Base-by-base conservation (phyloP, 1,140 invertebrate species). In the Zeugodacus cucurbitae region DNA sequence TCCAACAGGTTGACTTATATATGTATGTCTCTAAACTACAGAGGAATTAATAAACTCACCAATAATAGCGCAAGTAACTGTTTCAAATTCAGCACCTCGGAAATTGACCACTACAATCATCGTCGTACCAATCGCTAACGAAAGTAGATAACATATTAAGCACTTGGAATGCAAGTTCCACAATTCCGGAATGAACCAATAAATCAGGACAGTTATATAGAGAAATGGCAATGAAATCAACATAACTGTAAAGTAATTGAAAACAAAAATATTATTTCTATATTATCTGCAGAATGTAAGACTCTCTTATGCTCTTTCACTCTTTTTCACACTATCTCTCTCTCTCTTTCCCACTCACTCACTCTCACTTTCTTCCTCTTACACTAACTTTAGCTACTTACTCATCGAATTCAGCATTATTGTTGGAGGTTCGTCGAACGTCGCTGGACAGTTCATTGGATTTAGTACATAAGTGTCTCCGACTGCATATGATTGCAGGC, bases 121-220 rank as follows among this genome's bases (percentile, higher is more conserved):
- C 0, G 94, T 90, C 90, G 96, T 97, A 0, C 95, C 95, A 1
- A 95, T 88, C 29, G 96, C 92, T 1, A 97, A 93, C 1, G 94
- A 94, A 2, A 94, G 91, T 17, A 97, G 95, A 90, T 97, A 97
- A 89, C 95, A 95, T 95, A 97, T 96, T 1, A 97, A 93, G 4
- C 95, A 96, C 91, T 95, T 95, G 3, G 96, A 96, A 89, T 97
- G 96, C 0, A 97, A 93, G 91, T 96, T 97, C 26, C 95, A 91
- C 17, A 97, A 91, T 86, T 97, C 96, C 0, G 95, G 95, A 34
- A 97, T 94, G 20, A 95, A 93, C 0, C 95, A 95, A 90, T 97
- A 97, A 0, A 97, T 95, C 37, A 96, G 41, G 74, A 97, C 95
- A 0, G 96, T 97, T 0, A 94, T 92, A 10, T 96, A 67, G 0